phyloP scores from a whole-genome alignment of 2,888 invertebrate genomes.

The Acanthosoma haemorrhoidale region DNA sequence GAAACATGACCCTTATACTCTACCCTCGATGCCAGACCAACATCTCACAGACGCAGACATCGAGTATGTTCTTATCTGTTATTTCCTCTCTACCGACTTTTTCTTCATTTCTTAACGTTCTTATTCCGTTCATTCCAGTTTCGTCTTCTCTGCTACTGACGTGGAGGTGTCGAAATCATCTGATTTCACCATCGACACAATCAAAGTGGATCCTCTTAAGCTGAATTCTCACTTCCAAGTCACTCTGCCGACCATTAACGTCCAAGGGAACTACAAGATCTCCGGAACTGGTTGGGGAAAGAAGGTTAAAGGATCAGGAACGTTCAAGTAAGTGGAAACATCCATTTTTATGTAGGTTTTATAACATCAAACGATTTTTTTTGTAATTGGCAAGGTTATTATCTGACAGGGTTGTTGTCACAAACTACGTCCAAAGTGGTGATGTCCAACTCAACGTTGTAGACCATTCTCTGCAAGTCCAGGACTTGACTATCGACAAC shows the following conservation, averaged over 20 bases:
- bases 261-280: constrained; percentile 26
- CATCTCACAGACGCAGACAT: constrained; percentile 21
- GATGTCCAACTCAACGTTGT: constrained; percentile 22
- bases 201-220: constrained; percentile 29
- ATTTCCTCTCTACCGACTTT: background rate
- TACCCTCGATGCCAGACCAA: constrained; percentile 27
- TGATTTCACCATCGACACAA: constrained; percentile 26
- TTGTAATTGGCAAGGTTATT: background rate
- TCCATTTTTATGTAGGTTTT: too few relatives aligned
- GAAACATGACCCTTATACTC: constrained; percentile 22
- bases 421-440: constrained; percentile 28
- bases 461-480: constrained; percentile 27
- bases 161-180: constrained; percentile 26
- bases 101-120: background rate
- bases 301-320: constrained; percentile 26
- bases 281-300: constrained; percentile 28
- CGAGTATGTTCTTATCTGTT: background rate
- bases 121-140: background rate
- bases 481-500: constrained; percentile 25
- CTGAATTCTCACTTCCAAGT: constrained; percentile 33
- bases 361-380: background rate
- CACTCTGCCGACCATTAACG: constrained; percentile 14
- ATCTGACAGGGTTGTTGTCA: constrained; percentile 11
- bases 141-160: background rate
- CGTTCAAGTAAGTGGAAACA: constrained; percentile 18